Base-by-base conservation (phyloP, 2,888 invertebrate species). In the Xylocampa areola region DNA sequence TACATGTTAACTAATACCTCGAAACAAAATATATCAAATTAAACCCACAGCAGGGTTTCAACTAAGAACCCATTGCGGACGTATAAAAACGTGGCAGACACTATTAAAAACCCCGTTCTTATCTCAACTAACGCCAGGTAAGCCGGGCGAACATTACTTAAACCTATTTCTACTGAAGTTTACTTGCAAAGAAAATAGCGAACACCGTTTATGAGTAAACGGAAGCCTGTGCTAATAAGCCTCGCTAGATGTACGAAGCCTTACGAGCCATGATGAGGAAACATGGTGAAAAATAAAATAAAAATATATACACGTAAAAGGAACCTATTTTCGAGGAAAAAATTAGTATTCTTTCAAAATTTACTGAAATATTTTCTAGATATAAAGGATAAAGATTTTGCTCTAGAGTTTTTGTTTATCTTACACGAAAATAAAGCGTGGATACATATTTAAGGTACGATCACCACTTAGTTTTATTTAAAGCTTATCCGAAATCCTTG, bases 181-280 rank as follows among this genome's bases (percentile, higher is more conserved):
- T 73, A 77, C 66, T 62, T 62, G 62, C 68, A 77, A 81, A 81
- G 83, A 82, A 83, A 84, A 81, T 81, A 74, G 82, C 77, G 74
- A 70, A 77, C 70, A 72, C 57, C 82, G 77, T 83, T 86, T 85
- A 86, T 81, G 81, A 80, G 76, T 77, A 67, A 80, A 68, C 77
- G 80, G 74, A 80, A 81, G 79, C 75, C 70, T 66, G 76, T 68
- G 75, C 76, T 86, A 86, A 87, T 86, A 86, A 85, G 81, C 71
- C 52, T 49, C 35, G 57, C 68, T 47, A 65, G 73, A 81, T 73
- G 74, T 76, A 73, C 75, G 75, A 76, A 80, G 60, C 71, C 47
- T 67, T 67, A 66, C 62, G 63, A 59, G 57, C 52, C 59, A 58
- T 63, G 62, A 59, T 61, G 66, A 66, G 55, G 49, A 68, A 68